phyloP scores from a whole-genome alignment of 2,113 vertebrate genomes.

The Engystomops pustulosus region DNA sequence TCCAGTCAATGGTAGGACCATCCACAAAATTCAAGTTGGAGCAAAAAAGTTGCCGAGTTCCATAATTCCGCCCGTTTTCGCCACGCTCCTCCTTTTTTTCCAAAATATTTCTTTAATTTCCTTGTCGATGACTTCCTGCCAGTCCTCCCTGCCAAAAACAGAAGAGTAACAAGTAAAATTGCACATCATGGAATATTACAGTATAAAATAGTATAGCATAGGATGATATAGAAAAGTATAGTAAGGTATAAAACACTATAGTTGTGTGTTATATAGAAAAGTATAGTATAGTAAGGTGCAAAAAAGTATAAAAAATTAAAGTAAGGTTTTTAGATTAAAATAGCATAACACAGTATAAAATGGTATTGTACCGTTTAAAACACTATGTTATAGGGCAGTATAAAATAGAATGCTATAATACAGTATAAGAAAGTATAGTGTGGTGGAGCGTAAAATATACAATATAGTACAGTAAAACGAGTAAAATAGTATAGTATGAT shows the following conservation, averaged over 20 bases:
- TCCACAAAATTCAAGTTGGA: not conserved
- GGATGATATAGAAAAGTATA: too few relatives aligned
- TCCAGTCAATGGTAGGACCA: not conserved
- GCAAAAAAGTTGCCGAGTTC: not conserved
- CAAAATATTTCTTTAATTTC: conserved; percentile 85
- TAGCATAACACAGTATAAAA: too few relatives aligned
- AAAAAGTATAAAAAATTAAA: not conserved
- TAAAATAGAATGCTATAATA: too few relatives aligned
- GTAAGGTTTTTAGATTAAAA: too few relatives aligned
- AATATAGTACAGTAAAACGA: not conserved
- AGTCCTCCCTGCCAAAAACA: conserved; percentile 75
- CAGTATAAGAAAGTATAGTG: too few relatives aligned
- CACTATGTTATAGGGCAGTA: too few relatives aligned
- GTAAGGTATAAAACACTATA: too few relatives aligned
- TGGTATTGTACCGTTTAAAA: too few relatives aligned
- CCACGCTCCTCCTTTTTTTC: conserved; percentile 69
- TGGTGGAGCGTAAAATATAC: too few relatives aligned
- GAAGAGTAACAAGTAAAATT: not conserved
- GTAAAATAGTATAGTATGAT: not conserved
- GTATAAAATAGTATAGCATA: not conserved
- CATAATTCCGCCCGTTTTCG: not conserved
- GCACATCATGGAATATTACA: not conserved
- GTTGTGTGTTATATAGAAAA: too few relatives aligned
- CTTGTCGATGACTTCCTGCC: conserved; percentile 81
- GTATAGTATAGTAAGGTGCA: too few relatives aligned